Base-by-base conservation (phyloP, 2,888 invertebrate genomes). In the Epsilonema sp. region DNA sequence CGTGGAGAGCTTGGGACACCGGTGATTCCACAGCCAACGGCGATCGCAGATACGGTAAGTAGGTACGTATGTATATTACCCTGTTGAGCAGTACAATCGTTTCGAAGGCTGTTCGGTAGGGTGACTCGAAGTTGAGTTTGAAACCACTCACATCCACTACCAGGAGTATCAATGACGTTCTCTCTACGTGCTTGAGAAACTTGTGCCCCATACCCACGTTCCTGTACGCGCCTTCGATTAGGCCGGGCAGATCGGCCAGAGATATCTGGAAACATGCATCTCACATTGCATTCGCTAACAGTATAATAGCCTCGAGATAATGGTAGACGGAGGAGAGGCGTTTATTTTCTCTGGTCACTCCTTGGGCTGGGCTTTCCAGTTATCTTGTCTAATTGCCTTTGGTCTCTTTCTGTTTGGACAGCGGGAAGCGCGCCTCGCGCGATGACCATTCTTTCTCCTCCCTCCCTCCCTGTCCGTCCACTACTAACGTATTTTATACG, bases 71-170 rank as follows among this genome's bases (percentile, higher is more conserved):
- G n/a, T n/a, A n/a, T n/a, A n/a, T n/a, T n/a, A 70, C 71, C 62
- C 66, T 86, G 63, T 85, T 90, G 0, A 94, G 70, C 1, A 89
- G 72, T 47, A 84, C 67, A 25, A 92, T 71, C 31, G 83, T 90
- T 65, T 90, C 82, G 50, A 90, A 71, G 55, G 85, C 83, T 55
- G 74, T 75, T 52, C 89, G 74, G 53, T 70, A 67, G 1, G 70
- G 70, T 63, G 80, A 75, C 48, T 75, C 71, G 0, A 73, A 73
- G 55, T 80, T 78, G 21, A 92, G 70, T 55, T 78, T 78, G 64
- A 92, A 94, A 0, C 92, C 92, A 65, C 81, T 75, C 26, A 89
- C 75, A 66, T 94, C 92, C 4, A 87, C 80, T 53, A 94, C 76
- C 58, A 90, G 78, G 1, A 92, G 67, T 3, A 92, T 69, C 20